Conservation (phyloP, 2,113 vertebrate genomes). For the Dunckerocampus dactyliophorus region DNA sequence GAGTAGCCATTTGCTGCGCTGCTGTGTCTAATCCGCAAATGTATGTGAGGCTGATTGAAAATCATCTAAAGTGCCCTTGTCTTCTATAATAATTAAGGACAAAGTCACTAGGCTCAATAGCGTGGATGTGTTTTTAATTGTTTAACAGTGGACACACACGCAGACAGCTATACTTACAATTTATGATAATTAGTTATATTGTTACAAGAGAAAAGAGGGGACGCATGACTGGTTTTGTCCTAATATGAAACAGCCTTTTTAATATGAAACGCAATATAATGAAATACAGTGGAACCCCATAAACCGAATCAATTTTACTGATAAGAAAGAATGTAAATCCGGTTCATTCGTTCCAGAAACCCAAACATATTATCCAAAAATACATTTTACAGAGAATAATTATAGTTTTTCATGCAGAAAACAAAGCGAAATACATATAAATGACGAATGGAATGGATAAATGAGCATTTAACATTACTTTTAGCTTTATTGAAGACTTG, state of each 20-base stretch:
- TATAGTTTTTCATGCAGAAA: too few species aligned
- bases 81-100: neutral
- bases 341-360: too few species aligned
- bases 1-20: neutral
- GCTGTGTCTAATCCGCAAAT: neutral
- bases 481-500: too few species aligned
- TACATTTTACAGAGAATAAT: too few species aligned
- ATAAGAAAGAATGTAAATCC: too few species aligned
- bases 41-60: neutral
- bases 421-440: too few species aligned
- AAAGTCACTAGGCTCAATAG: neutral
- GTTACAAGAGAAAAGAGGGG: too few species aligned
- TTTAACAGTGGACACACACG: neutral
- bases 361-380: too few species aligned
- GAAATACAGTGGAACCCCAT: neutral
- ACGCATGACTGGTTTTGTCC: neutral
- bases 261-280: too few species aligned
- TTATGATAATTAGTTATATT: neutral
- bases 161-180: neutral
- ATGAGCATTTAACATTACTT: too few species aligned
- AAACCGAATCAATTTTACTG: neutral
- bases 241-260: too few species aligned
- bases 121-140: constrained; percentile 2
- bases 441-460: too few species aligned
- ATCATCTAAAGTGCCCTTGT: neutral